Conservation (phyloP, 2,888 invertebrate genomes). For the Aethes cnicana region DNA sequence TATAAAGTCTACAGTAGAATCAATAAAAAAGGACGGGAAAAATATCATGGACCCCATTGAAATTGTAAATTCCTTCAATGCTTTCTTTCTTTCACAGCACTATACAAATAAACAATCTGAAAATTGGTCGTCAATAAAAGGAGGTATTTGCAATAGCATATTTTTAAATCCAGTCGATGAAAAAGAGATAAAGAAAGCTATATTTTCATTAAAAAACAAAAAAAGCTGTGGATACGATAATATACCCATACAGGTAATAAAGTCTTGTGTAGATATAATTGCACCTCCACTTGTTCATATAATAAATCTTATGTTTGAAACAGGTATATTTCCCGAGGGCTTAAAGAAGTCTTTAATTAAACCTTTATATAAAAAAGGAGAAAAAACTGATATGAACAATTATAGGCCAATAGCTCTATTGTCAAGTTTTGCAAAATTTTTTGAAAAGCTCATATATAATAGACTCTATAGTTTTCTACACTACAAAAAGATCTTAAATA, state of each 20-base stretch:
- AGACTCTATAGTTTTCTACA: neutral
- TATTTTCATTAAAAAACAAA: neutral
- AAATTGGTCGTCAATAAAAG: neutral
- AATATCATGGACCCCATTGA: neutral
- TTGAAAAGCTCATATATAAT: neutral
- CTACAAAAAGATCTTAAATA: neutral
- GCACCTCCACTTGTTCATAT: conserved; percentile 1
- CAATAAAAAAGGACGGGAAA: neutral
- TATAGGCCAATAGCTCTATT: conserved; percentile 4
- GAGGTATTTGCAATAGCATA: neutral
- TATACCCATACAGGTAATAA: conserved; percentile 4
- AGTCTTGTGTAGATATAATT: neutral
- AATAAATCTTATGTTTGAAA: conserved; percentile 6
- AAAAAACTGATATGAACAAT: conserved; percentile 1
- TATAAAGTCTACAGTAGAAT: neutral
- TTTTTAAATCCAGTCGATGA: neutral
- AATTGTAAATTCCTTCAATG: neutral
- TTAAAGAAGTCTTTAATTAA: conserved; percentile 5
- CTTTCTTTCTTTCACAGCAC: neutral
- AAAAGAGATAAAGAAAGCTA: neutral
- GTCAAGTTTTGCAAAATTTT: conserved; percentile 1
- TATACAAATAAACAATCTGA: neutral
- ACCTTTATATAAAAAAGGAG: conserved; percentile 6
- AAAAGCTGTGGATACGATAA: conserved; percentile 9
- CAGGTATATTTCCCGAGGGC: neutral